Evolutionary conservation across 2,113 vertebrate genomes (phyloP).

Genomic region (Ivindomyrus marchei): DNA sequence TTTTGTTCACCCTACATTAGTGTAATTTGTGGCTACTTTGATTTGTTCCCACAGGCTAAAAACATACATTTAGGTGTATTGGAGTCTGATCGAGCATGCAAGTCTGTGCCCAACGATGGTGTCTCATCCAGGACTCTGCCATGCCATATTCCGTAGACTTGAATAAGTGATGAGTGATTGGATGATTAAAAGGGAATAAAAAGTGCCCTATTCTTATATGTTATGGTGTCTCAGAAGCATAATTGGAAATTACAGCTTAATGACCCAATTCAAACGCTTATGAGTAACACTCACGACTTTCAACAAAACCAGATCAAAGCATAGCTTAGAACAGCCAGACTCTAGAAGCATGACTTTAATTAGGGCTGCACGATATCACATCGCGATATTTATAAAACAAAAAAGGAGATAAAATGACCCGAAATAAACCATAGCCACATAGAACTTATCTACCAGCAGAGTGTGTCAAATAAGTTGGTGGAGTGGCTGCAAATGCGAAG

Average conservation of each 20-base stretch:
- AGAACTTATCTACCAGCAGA: not conserved
- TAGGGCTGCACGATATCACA: not conserved
- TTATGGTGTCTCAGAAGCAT: not conserved
- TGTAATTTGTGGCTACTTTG: not conserved
- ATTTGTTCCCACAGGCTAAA: not conserved
- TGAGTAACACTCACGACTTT: not conserved
- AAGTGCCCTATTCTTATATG: not conserved
- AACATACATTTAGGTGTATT: not conserved
- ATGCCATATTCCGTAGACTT: not conserved
- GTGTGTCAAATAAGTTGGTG: not conserved
- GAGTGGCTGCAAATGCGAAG: not conserved
- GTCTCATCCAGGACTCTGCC: not conserved
- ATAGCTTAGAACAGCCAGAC: not conserved
- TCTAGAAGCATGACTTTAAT: not conserved
- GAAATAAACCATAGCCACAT: not conserved
- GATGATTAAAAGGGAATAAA: not conserved
- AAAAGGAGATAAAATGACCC: not conserved
- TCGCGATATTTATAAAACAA: not conserved
- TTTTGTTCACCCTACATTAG: not conserved
- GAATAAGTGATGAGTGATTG: not conserved
- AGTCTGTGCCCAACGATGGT: not conserved
- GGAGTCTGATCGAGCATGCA: not conserved
- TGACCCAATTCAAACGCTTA: not conserved
- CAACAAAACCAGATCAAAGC: not conserved
- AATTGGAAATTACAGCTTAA: not conserved